Conservation (phyloP, 2,797 vertebrate genomes). For the Liparis tanakae region DNA sequence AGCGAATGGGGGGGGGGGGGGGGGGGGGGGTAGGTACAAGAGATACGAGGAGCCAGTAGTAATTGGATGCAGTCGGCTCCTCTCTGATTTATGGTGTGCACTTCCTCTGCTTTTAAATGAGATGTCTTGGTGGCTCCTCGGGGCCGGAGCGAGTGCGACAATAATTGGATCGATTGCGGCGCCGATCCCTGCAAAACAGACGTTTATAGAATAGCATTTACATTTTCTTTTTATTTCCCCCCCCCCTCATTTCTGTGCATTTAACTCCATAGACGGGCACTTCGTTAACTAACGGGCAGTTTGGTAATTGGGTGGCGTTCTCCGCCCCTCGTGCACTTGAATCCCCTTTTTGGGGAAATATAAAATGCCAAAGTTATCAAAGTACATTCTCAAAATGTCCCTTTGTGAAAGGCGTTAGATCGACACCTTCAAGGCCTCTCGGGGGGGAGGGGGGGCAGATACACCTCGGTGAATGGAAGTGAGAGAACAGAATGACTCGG, state of each 20-base stretch:
- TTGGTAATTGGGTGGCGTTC: slow-evolving; percentile 41
- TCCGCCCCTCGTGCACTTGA: not conserved
- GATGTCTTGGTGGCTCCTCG: slow-evolving; percentile 20
- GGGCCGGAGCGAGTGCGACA: slow-evolving; percentile 7
- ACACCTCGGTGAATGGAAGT: no score
- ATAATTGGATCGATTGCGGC: slow-evolving; percentile 54
- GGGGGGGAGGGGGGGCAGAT: no score
- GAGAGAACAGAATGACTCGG: not conserved
- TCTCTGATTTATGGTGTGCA: slow-evolving; percentile 41
- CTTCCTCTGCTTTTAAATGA: slow-evolving; percentile 32
- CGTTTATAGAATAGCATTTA: slow-evolving; percentile 3
- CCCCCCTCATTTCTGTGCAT: not conserved
- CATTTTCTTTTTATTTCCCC: no score
- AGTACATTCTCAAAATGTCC: not conserved
- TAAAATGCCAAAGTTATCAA: slow-evolving; percentile 35
- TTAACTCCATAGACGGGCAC: not conserved
- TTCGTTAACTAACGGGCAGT: not conserved
- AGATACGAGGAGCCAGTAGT: slow-evolving; percentile 8
- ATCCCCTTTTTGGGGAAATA: not conserved
- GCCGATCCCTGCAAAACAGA: slow-evolving; percentile 19
- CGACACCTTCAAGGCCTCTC: not conserved
- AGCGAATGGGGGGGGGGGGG: no score
- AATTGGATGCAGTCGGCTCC: slow-evolving; percentile 7
- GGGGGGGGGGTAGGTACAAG: not conserved
- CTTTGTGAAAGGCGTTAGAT: not conserved